Base-by-base conservation (phyloP, 2,113 vertebrate species). In the Colius striatus region DNA sequence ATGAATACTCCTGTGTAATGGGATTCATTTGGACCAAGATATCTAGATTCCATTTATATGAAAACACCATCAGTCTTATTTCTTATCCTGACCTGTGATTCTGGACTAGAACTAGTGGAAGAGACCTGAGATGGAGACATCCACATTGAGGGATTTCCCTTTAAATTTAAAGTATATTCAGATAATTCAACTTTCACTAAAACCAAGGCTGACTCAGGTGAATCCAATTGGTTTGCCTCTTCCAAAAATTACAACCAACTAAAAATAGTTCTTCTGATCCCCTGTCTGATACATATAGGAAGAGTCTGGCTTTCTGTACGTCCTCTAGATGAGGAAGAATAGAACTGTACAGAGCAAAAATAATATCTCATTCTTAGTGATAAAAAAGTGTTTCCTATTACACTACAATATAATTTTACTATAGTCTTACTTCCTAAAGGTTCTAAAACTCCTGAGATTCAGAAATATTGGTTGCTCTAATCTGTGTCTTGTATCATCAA, bases 1-100 rank as follows among this genome's bases (percentile, higher is more conserved):
- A 66, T 41, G 13, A 58, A 67, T 22, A 11, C 2, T 26, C 74
- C 8, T 34, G 6, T 65, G 41, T 16, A 66, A n/a, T 27, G 10
- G 17, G 11, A 73, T 92, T 53, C 17, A 73, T 14, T 54, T 55
- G 43, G 36, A 48, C 45, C 16, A 66, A 10, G 21, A 68, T 54
- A 67, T 79, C 26, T 67, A 43, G 77, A 54, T 25, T 60, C 54
- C 53, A n/a, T 11, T 76, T 9, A 26, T 51, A 29, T 81, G 26
- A 2, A 3, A 53, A 9, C 34, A 45, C 13, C 29, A 26, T 58
- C 1, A 3, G 3, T 48, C 10, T 45, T n/a, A n/a, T n/a, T n/a
- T 86, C 48, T 51, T 43, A 20, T 45, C n/a, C 26, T 68, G 22
- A 38, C 25, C 11, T 54, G 13, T 3, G 25, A 10, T n/a, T 54